A percentile compares a stretch with the other conserved stretches of the same genome.
Evolutionary conservation across 2,888 invertebrate genomes (phyloP).

Genomic region (Drosophila ezoana): DNA sequence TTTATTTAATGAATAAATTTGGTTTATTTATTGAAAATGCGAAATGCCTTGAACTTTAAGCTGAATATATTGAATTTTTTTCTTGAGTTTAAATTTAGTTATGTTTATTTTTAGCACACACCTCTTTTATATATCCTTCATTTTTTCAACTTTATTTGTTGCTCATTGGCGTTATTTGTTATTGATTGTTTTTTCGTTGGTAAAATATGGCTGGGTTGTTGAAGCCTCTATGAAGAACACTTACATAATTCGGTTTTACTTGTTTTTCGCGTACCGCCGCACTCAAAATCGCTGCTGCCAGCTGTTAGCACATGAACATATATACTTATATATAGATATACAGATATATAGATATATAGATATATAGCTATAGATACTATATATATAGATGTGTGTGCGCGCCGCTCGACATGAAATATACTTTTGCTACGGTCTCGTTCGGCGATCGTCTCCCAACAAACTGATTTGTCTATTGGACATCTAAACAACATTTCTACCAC

Average conservation of each 20-base stretch:
- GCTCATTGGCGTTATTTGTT: slow-evolving; percentile 31
- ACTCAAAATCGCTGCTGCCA: slow-evolving; percentile 72
- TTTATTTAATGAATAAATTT: slow-evolving; percentile 27
- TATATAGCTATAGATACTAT: slow-evolving; percentile 26
- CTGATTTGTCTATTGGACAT: slow-evolving; percentile 67
- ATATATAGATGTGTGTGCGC: background rate
- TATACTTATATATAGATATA: slow-evolving; percentile 33
- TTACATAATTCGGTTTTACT: slow-evolving; percentile 73
- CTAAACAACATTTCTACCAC: slow-evolving; percentile 72
- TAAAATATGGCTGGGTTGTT: background rate
- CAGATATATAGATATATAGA: slow-evolving; percentile 45
- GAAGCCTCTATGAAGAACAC: slow-evolving; percentile 43
- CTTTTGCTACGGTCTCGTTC: slow-evolving; percentile 78
- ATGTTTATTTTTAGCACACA: slow-evolving; percentile 67
- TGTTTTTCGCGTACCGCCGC: slow-evolving; percentile 55
- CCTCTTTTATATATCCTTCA: slow-evolving; percentile 34
- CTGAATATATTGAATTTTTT: slow-evolving; percentile 10
- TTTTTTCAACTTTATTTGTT: slow-evolving; percentile 2
- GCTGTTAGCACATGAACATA: slow-evolving; percentile 66
- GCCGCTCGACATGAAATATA: slow-evolving; percentile 68
- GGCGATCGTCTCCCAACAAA: slow-evolving; percentile 82
- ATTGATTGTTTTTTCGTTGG: slow-evolving; percentile 28
- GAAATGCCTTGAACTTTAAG: slow-evolving; percentile 61
- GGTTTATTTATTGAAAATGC: slow-evolving; percentile 38
- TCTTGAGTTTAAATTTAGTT: slow-evolving; percentile 61